Base-by-base conservation (phyloP, 2,113 vertebrate species). In the Shinisaurus crocodilurus region DNA sequence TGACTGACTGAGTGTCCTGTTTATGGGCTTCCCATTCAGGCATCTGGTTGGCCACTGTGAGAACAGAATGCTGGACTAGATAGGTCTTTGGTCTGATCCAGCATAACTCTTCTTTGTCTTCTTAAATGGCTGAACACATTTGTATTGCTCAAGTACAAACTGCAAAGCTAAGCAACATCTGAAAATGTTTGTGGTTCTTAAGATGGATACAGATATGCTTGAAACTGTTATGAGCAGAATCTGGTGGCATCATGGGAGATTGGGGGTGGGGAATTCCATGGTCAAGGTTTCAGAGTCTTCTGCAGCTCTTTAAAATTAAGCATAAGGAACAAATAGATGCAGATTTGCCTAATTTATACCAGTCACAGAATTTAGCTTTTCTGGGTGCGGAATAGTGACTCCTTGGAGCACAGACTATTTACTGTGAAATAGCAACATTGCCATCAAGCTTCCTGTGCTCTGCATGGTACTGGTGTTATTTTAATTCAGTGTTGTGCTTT, bases 401-500 rank as follows among this genome's bases (percentile, higher is more conserved):
- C 34, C 12, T 74, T 15, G 6, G 7, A 54, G 50, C 50, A 54
- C 50, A 54, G 50, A 25, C 63, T 65, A 65, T 23, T 15, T 25
- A 65, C 15, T 23, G 63, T 6, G 50, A 12, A 7, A 54, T 12
- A 70, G 69, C 69, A 70, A 29, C 29, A 34, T 10, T 2, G 69
- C 12, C 69, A 70, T 34, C 32, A 7, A 69, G 8, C 67, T 48
- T 48, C 48, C 7, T 48, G 48, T 5, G 7, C 1, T 54, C 50
- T 54, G 50, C 50, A 54, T 54, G 50, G 5, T 84, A 81, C 57
- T 79, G 48, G 34, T 90, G 88, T 1, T 89, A 88, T 87, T 87
- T 93, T 91, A 94, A 89, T 89, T 88, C 60, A 75, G 50, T 92
- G 75, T 40, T 92, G 37, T 5, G 82, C 75, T 90, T 70, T 77